These are phyloP conservation scores for Popillia japonica DNA, from an alignment of 1,140 invertebrate genomes.

Conservation along the genomic window DNA sequence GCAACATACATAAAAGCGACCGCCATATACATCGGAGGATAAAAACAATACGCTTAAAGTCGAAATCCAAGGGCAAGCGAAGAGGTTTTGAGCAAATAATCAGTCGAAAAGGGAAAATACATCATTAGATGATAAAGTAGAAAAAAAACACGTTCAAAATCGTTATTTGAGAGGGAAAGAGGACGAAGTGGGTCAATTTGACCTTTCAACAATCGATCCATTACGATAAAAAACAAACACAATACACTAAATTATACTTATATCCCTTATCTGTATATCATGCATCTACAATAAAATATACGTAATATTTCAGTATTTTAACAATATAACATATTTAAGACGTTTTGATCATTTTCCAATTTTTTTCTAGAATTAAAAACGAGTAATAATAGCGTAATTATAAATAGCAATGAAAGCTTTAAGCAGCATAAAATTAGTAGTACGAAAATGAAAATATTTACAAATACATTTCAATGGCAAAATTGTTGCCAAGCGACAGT, in stretches of 20 bases:
- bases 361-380: too few relatives aligned
- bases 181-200: conserved; percentile 18
- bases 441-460: conserved; percentile 49
- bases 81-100: not conserved
- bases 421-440: too few relatives aligned
- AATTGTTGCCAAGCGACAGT: conserved; percentile 50
- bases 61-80: not conserved
- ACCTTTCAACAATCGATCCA: conserved; percentile 21
- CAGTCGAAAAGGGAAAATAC: not conserved
- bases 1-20: not conserved
- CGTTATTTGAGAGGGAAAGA: not conserved
- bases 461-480: conserved; percentile 48
- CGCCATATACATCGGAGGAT: not conserved
- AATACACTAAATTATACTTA: not conserved
- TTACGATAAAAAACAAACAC: conserved; percentile 9
- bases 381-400: too few relatives aligned
- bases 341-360: too few relatives aligned
- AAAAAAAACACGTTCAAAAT: not conserved
- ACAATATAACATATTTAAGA: too few relatives aligned
- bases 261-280: not conserved
- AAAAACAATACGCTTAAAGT: not conserved
- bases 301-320: too few relatives aligned
- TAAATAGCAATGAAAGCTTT: too few relatives aligned
- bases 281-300: too few relatives aligned
- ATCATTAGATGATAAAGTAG: not conserved